Evolutionary conservation across 2,113 vertebrate species (phyloP), one percentile per base, ranked within the genome.

Genomic region (Felis chaus): DNA sequence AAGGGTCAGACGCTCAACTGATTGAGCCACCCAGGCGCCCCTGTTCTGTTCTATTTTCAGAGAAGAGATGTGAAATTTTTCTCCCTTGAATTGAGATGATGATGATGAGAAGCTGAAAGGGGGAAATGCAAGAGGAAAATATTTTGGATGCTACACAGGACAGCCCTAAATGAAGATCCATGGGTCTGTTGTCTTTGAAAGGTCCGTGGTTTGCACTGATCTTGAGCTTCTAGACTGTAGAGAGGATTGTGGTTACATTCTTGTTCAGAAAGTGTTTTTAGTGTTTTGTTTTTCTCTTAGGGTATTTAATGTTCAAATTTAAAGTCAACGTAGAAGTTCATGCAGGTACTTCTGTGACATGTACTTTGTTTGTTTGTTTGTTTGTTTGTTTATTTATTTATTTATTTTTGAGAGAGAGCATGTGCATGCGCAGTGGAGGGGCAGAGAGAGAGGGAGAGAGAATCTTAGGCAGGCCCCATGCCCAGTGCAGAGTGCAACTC

Each of bases 21-120:
- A 45, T 1, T 45, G 45, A 45, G 45, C 45, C 45, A 45, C 0
- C 45, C 45, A 45, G 7, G 45, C 1, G 45, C 45, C 45, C 45
- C 45, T 87, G 80, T 81, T 93, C 57, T 88, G 36, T 80, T 21
- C 27, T 93, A 0, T 71, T 78, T 36, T 68, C 45, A 91, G 93
- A 88, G 68, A 95, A 87, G 80, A 82, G 18, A 53, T 48, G 23
- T 85, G 85, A 90, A 86, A 33, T 57, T 97, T 90, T 95, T 95
- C 79, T 94, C 85, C 71, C 66, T 89, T 92, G 76, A 83, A 23
- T 79, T 79, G 53, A 88, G 50, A 48, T 78, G 93, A 27, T 45
- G 41, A 57, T 84, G 86, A 84, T 57, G 48, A 87, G 53, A 90
- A 90, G 10, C 80, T 71, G 74, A 50, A 81, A 92, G 65, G 71